Evolutionary conservation across 2,888 invertebrate genomes (phyloP).

Genomic region (Morpho deidamia): DNA sequence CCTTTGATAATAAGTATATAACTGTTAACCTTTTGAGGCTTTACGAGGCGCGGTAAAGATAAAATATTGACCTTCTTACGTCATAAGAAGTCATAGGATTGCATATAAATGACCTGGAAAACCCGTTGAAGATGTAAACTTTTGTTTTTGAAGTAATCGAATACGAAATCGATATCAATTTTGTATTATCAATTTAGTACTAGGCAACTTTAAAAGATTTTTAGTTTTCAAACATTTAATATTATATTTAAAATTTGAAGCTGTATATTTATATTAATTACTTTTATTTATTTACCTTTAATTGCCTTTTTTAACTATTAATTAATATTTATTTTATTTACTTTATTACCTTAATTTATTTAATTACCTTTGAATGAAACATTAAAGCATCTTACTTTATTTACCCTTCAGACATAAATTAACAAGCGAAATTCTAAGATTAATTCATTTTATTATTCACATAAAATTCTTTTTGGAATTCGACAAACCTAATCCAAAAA

Average conservation of each 20-base stretch:
- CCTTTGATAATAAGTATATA: conserved; percentile 37
- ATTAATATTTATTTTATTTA: no score
- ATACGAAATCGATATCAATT: background rate
- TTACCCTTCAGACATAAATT: background rate
- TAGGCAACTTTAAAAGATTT: background rate
- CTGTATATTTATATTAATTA: no score
- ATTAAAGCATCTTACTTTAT: no score
- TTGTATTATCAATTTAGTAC: no score
- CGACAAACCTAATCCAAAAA: conserved; percentile 18
- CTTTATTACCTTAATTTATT: no score
- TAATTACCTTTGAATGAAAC: no score
- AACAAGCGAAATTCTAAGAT: background rate
- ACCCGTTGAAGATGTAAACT: conserved; percentile 5
- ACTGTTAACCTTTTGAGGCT: conserved; percentile 39
- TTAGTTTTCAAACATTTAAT: background rate
- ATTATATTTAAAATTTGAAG: no score
- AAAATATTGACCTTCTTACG: conserved; percentile 38
- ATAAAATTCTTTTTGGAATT: conserved; percentile 7
- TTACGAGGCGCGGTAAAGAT: conserved; percentile 40
- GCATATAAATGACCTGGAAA: conserved; percentile 23
- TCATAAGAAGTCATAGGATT: conserved; percentile 24
- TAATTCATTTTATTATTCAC: background rate
- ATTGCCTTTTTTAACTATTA: no score
- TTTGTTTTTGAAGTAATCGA: conserved; percentile 8
- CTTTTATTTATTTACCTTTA: no score